phyloP scores from a whole-genome alignment of 1,140 invertebrate species.

The Druon quercuslanigerum region DNA sequence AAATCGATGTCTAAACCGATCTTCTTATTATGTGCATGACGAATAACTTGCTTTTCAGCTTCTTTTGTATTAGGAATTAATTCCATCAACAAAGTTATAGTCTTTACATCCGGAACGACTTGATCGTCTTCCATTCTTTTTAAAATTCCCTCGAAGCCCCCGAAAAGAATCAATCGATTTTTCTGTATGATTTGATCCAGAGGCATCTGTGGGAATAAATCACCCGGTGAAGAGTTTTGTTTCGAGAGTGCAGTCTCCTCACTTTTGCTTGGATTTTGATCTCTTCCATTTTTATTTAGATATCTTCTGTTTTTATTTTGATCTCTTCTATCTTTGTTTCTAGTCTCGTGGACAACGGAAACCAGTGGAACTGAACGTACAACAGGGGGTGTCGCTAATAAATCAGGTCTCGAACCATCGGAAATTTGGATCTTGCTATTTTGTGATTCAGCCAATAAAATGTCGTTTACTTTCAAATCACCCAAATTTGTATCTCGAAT shows the following conservation, averaged over 20 bases:
- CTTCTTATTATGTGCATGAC: slow-evolving; percentile 66
- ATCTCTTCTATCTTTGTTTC: slow-evolving; percentile 28
- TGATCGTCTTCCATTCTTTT: slow-evolving; percentile 81
- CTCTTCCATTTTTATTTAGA: background rate
- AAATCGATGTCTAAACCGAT: slow-evolving; percentile 86
- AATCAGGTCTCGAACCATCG: slow-evolving; percentile 54
- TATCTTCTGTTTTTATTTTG: background rate
- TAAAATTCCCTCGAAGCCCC: slow-evolving; percentile 85
- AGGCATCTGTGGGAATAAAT: background rate
- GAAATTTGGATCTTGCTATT: slow-evolving; percentile 39
- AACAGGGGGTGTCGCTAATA: slow-evolving; percentile 61
- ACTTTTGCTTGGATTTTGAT: background rate
- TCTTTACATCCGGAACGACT: slow-evolving; percentile 86
- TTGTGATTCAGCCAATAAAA: slow-evolving; percentile 53
- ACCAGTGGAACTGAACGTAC: slow-evolving; percentile 45
- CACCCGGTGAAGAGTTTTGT: slow-evolving; percentile 4
- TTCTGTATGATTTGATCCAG: slow-evolving; percentile 61
- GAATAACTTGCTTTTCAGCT: slow-evolving; percentile 81
- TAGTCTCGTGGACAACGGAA: slow-evolving; percentile 31
- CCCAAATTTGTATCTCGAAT: slow-evolving; percentile 88
- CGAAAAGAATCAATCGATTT: slow-evolving; percentile 87
- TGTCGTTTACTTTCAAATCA: slow-evolving; percentile 77
- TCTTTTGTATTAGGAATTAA: slow-evolving; percentile 80
- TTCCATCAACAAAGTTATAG: slow-evolving; percentile 85
- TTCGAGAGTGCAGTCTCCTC: slow-evolving; percentile 23